Conservation (phyloP, 2,888 invertebrate species). For the Dryadula phaetusa region DNA sequence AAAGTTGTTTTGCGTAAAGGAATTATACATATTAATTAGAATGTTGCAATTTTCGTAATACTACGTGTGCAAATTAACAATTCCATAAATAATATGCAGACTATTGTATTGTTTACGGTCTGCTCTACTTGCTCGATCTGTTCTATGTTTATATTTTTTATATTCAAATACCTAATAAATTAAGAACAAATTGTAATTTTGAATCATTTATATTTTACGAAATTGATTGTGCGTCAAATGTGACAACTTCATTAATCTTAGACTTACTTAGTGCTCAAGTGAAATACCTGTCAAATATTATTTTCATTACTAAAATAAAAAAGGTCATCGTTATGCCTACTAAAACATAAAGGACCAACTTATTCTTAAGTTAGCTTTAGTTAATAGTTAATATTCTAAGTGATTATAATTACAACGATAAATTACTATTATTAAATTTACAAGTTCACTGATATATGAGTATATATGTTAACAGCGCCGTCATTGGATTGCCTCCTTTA, state of each 20-base stretch:
- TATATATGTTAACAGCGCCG: no score
- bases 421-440: no score
- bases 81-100: constrained; percentile 26
- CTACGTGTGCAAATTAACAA: constrained; percentile 25
- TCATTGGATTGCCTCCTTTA: no score
- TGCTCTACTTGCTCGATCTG: constrained; percentile 19
- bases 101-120: constrained; percentile 25
- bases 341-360: no score
- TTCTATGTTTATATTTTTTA: constrained; percentile 3
- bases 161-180: background rate
- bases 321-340: no score
- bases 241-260: background rate
- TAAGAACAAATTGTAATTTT: background rate
- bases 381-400: no score
- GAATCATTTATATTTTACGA: background rate
- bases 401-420: no score
- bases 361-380: no score
- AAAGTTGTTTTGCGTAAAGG: constrained; percentile 20
- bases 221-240: background rate
- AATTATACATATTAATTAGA: constrained; percentile 34
- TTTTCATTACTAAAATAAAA: no score
- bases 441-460: no score
- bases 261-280: no score
- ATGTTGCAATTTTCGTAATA: constrained; percentile 41
- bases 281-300: no score